Evolutionary conservation across 2,797 vertebrate species (phyloP).

Genomic region (Momotus momota): DNA sequence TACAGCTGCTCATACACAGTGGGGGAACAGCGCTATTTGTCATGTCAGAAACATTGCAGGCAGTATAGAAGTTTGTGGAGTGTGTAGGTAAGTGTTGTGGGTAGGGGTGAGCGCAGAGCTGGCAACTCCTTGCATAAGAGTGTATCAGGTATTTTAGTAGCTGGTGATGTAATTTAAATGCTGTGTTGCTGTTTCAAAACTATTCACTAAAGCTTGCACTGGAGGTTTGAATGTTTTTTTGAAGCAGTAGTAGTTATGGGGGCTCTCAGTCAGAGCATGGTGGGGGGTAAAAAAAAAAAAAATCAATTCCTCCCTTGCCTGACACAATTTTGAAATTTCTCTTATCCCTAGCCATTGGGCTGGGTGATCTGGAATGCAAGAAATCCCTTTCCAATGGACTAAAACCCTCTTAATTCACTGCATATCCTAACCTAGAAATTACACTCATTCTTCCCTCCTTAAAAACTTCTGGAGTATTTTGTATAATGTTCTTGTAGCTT

Average conservation of each 20-base stretch:
- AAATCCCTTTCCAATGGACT: neutral
- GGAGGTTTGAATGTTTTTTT: conserved; percentile 1
- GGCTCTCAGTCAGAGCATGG: neutral
- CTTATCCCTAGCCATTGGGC: neutral
- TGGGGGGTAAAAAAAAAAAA: neutral
- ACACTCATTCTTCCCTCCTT: neutral
- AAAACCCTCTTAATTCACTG: neutral
- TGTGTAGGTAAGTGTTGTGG: neutral
- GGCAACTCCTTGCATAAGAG: conserved; percentile 16
- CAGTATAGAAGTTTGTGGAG: neutral
- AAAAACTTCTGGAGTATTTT: neutral
- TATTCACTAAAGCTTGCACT: neutral
- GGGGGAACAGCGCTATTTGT: neutral
- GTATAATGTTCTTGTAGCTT: neutral
- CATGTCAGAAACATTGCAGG: neutral
- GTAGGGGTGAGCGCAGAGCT: neutral
- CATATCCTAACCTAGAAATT: neutral
- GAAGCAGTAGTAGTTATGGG: neutral
- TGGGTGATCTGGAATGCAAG: neutral
- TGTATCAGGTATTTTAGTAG: conserved; percentile 4
- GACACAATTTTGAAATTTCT: neutral
- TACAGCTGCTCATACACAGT: neutral
- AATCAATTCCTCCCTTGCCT: neutral
- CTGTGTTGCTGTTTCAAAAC: neutral
- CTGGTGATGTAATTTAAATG: neutral